Evolutionary conservation across 1,140 invertebrate genomes (phyloP).

Genomic region (Asbolus verrucosus): DNA sequence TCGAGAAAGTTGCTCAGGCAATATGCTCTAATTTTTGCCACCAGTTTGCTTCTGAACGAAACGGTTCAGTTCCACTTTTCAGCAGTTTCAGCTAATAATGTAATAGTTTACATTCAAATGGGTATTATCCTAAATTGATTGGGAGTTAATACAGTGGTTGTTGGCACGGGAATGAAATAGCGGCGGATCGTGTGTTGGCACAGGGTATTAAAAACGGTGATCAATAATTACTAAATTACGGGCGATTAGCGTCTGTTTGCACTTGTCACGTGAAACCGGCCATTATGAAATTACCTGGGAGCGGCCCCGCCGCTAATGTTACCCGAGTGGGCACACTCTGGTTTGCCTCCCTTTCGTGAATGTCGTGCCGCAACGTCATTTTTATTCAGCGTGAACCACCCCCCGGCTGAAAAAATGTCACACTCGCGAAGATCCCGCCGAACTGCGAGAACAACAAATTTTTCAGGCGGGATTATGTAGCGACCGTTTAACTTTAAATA

Average conservation of each 20-base stretch:
- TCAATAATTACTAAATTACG: constrained; percentile 63
- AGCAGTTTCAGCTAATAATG: too few species aligned
- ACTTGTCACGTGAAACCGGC: constrained; percentile 63
- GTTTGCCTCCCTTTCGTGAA: constrained; percentile 31
- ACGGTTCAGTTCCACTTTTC: too few species aligned
- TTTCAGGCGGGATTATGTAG: background rate
- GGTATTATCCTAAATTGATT: constrained; percentile 15
- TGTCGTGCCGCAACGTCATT: too few species aligned
- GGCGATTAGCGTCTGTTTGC: constrained; percentile 63
- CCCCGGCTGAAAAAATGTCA: too few species aligned
- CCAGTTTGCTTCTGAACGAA: too few species aligned
- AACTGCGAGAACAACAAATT: too few species aligned
- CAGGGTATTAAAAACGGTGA: constrained; percentile 55
- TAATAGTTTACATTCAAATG: too few species aligned
- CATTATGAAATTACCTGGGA: constrained; percentile 63
- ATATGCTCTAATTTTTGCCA: too few species aligned
- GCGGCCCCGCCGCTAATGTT: constrained; percentile 56
- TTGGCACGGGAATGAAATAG: constrained; percentile 3
- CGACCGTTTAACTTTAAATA: background rate
- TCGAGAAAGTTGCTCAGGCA: too few species aligned
- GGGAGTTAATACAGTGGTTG: background rate
- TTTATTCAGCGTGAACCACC: too few species aligned
- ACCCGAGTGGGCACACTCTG: constrained; percentile 47
- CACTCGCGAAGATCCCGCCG: too few species aligned
- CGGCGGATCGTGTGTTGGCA: constrained; percentile 44